These are phyloP conservation scores for Microcebus tavaratra DNA, from an alignment of 2,113 vertebrate species.

Conservation along the genomic window DNA sequence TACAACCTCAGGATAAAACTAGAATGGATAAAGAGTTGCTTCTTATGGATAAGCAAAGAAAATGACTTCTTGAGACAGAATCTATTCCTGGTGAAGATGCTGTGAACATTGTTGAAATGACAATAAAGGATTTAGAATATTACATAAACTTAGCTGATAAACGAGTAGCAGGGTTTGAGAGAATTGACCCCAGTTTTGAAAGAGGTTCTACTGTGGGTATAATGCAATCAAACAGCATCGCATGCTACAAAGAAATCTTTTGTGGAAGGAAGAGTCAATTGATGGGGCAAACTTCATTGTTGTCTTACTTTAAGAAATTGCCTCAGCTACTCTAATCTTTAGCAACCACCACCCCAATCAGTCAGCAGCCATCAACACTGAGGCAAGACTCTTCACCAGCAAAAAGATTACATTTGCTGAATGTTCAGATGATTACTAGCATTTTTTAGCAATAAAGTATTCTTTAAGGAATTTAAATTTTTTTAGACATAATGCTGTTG, in stretches of 20 bases:
- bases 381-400: not conserved
- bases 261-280: not conserved
- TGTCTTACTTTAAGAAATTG: not conserved
- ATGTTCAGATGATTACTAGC: not conserved
- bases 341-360: not conserved
- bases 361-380: not conserved
- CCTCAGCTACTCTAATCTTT: not conserved
- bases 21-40: no score
- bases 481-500: not conserved
- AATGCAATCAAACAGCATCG: not conserved
- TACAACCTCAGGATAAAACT: no score
- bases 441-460: not conserved
- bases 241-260: not conserved
- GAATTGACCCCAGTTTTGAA: not conserved
- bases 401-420: not conserved
- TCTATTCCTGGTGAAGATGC: not conserved
- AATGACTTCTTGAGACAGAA: no score
- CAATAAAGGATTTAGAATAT: not conserved
- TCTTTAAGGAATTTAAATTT: not conserved
- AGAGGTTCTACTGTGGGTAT: not conserved
- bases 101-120: not conserved
- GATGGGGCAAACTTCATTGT: not conserved
- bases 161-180: not conserved
- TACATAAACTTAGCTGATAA: not conserved
- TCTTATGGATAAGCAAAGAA: no score